Conservation (phyloP, 2,888 invertebrate species). For the Nomada ruficornis region DNA sequence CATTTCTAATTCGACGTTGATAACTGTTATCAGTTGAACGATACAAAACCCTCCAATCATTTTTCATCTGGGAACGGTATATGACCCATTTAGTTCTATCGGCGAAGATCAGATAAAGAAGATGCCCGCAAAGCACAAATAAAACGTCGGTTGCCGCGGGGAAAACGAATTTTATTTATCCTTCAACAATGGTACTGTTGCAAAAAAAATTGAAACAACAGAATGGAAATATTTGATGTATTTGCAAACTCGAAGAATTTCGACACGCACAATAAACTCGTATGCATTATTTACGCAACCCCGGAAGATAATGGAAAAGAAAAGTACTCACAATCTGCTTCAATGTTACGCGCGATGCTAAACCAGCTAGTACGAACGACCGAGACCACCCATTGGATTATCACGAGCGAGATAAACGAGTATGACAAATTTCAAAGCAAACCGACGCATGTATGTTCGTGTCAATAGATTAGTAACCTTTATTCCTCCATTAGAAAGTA, state of each 20-base stretch:
- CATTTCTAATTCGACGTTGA: conserved; percentile 4
- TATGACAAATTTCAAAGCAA: not conserved
- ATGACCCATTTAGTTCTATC: conserved; percentile 4
- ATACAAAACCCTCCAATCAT: conserved; percentile 18
- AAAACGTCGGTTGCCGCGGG: not conserved
- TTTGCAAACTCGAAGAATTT: conserved; percentile 1
- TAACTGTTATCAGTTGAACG: conserved; percentile 16
- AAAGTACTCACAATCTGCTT: not conserved
- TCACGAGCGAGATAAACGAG: not conserved
- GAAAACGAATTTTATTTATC: not conserved
- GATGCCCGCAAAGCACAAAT: not conserved
- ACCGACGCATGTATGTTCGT: not conserved
- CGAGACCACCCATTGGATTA: not conserved
- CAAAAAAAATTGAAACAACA: not conserved
- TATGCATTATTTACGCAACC: conserved; percentile 1
- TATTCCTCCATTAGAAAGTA: not conserved
- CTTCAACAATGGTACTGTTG: not conserved
- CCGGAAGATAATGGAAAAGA: conserved; percentile 11
- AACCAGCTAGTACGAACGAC: not conserved
- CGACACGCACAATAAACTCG: conserved; percentile 17
- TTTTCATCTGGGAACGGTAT: not conserved
- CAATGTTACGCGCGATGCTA: not conserved
- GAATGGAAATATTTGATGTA: not conserved
- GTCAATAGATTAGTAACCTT: not conserved
- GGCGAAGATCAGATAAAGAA: not conserved